Base-by-base conservation (phyloP, 2,888 invertebrate species). In the Dexiosoma caninum region DNA sequence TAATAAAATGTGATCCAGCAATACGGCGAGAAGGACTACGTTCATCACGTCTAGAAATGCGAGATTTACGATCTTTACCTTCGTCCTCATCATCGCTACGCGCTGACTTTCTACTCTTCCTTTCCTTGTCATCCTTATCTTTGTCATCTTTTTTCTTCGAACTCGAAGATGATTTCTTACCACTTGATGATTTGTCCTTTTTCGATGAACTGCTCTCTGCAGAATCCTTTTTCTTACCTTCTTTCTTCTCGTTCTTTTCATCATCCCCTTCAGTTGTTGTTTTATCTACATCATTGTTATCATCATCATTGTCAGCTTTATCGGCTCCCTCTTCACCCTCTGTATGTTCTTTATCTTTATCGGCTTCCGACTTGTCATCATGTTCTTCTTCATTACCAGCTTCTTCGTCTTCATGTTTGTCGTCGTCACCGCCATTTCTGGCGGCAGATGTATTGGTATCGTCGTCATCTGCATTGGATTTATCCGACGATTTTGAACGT, bases 1-100 rank as follows among this genome's bases (percentile, higher is more conserved):
- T 94, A 75, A 95, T 94, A 87, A 93, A 95, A 5, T 82, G 77
- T 8, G 85, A 84, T 30, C 21, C 62, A 0, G 53, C 66, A 46
- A 59, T 37, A 40, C 87, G 86, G 51, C 87, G 84, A 44, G 72
- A 40, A 0, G 84, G 78, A 57, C 81, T 85, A 12, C 87, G 86
- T 10, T 88, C 87, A 10, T 88, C 87, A 4, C 87, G 87, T 53
- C 84, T 74, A 3, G 83, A 83, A 32, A 46, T 59, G n/a, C 81
- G 72, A 60, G 81, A 78, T 19, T 82, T 82, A 16, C 83, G 81
- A 14, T 86, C 86, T 42, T 86, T 86, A 9, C 32, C 62, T 1
- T 82, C 82, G 6, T 85, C 86, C 16, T 87, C 86, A 87, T 84
- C 91, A 86, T 76, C 91, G 88, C 81, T 91, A 85, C 78, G 88